Base-by-base conservation (phyloP, 2,113 vertebrate genomes). In the Pithys albifrons region DNA sequence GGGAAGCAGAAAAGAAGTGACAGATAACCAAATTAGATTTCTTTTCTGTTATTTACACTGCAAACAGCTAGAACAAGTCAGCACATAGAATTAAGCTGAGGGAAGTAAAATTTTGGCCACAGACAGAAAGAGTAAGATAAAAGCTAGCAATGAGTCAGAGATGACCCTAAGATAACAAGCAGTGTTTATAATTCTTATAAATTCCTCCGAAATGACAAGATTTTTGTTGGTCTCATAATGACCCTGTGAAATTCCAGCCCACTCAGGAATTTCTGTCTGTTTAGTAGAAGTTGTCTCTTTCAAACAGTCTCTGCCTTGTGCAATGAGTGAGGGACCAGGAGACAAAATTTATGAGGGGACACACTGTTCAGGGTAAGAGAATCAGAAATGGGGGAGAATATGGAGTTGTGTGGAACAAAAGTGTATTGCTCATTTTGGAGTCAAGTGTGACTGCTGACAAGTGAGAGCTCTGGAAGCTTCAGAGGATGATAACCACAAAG, bases 111-210 rank as follows among this genome's bases (percentile, higher is more conserved):
- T 71, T 90, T 84, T 95, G 88, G 82, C 67, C 57, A 80, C 1
- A 4, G 52, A 90, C 14, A 84, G 64, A 96, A 85, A 77, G 59
- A 86, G 48, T 69, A 92, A 61, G 61, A 85, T 82, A 91, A 94
- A 92, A 88, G 61, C 48, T 96, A 93, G 62, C 80, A 95, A 93
- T 96, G 93, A 96, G 85, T 96, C 92, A 96, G 90, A 95, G 95
- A 95, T 94, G 78, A 90, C 75, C 67, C 90, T 67, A 86, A 90
- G 92, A 96, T 91, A 95, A 49, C 29, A 96, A 84, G 54, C 28
- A 83, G 15, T 91, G 65, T 95, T 96, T 96, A 81, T 95, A 92
- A 78, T 92, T 91, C 89, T 87, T 93, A 91, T 18, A 89, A 95
- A 95, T 95, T 96, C 96, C 70, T 97, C 61, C 20, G 48, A 87